Evolutionary conservation across 2,797 vertebrate genomes (phyloP).

Genomic region (Hylomyscus alleni): DNA sequence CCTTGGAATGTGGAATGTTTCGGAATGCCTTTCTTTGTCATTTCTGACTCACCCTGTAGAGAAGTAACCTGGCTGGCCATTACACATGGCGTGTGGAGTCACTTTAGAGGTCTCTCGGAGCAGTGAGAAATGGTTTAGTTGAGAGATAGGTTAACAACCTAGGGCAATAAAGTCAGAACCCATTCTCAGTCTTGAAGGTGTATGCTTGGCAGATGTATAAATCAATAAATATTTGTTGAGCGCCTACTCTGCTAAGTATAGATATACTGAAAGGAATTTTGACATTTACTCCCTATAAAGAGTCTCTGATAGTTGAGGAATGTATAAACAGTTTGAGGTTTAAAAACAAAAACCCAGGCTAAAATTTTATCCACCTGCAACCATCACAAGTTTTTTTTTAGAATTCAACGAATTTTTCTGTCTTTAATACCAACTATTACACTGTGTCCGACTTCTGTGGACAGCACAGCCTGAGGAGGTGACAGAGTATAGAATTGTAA

Average conservation of each 20-base stretch:
- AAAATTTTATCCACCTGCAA: background rate
- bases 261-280: constrained; percentile 11
- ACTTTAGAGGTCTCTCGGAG: accelerated
- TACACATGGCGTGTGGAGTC: background rate
- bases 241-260: background rate
- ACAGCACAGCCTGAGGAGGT: background rate
- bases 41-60: constrained; percentile 15
- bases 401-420: background rate
- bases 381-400: background rate
- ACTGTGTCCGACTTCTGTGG: background rate
- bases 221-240: constrained; percentile 33
- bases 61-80: background rate
- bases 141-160: constrained; percentile 36
- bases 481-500: background rate
- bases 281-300: constrained; percentile 16
- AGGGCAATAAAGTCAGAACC: constrained; percentile 19
- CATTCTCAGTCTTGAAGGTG: background rate
- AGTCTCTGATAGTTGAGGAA: background rate
- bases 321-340: background rate
- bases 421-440: background rate
- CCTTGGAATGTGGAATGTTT: background rate
- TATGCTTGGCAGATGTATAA: constrained; percentile 15
- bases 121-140: background rate
- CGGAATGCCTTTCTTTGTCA: constrained; percentile 45
- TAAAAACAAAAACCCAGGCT: background rate